Evolutionary conservation across 2,113 vertebrate species (phyloP), one percentile per base, ranked within the genome.

Genomic region (Boleophthalmus pectinirostris): DNA sequence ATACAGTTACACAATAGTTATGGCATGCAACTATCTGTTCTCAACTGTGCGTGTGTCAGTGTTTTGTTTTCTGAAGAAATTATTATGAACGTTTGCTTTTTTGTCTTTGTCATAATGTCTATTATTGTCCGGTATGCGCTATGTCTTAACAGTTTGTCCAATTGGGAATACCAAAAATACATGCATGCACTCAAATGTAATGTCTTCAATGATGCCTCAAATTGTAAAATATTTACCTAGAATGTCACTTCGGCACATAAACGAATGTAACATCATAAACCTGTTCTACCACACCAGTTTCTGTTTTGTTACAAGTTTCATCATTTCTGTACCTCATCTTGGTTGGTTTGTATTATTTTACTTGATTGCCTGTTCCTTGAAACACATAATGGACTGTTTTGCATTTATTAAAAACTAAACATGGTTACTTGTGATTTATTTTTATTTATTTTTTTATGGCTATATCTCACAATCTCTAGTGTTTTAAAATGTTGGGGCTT

Each of bases 401-500:
- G 38, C 64, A 85, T 85, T 87, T 83, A 92, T 89, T 91, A 90
- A 92, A 92, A 77, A 69, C 12, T 75, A 33, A 69, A 49, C 10
- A 47, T 3, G 77, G 77, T 85, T 72, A 89, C 47, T 84, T 85
- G 35, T 38, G 35, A 8, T 38, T 35, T 35, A 6, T 35, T 35
- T 35, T 35, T 16, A 7, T 51, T 51, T 51, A 1, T 6, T 53
- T n/a, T 15, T 47, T 3, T 49, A 14, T 49, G 3, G 46, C 46
- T 5, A 18, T 49, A 49, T 16, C 15, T 18, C 14, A 15, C 14
- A 15, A 18, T 49, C 47, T 49, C 47, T 5, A 5, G 5, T 14
- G 13, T 47, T 47, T 47, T 47, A 47, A 16, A 14, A 16, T 47
- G 8, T 8, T 9, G 6, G 35, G 5, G 6, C 35, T 38, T 49